Percentiles rank a stretch among this genome's conserved stretches.
Conservation (phyloP, 2,113 vertebrate genomes). For the Xiphophorus maculatus region DNA sequence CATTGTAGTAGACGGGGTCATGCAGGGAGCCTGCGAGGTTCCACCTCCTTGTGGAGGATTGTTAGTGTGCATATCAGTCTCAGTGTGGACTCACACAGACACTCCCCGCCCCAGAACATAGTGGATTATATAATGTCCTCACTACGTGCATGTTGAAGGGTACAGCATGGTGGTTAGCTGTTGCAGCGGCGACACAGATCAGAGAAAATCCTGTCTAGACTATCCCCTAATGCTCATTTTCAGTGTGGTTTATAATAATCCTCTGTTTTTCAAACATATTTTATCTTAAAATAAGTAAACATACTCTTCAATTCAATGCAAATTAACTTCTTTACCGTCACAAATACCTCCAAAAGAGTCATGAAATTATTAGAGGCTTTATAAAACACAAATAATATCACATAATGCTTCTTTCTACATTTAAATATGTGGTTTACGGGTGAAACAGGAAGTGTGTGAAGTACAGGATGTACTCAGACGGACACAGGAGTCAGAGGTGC, state of each 20-base stretch:
- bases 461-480: background rate
- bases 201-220: slow-evolving; percentile 43
- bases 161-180: slow-evolving; percentile 69
- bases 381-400: too few relatives aligned
- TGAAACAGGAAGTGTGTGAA: background rate
- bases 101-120: slow-evolving; percentile 41
- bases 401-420: too few relatives aligned
- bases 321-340: background rate
- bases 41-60: slow-evolving; percentile 2
- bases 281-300: background rate
- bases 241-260: slow-evolving; percentile 31
- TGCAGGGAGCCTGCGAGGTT: slow-evolving; percentile 4
- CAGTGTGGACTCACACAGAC: slow-evolving; percentile 35
- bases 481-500: background rate
- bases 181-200: slow-evolving; percentile 43
- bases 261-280: background rate
- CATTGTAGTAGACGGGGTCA: background rate
- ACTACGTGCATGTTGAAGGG: slow-evolving; percentile 64
- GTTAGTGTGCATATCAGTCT: slow-evolving; percentile 7
- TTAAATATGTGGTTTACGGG: background rate
- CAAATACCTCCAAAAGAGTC: background rate
- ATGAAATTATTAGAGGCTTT: too few relatives aligned
- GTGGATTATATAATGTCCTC: slow-evolving; percentile 70
- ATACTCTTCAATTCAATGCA: background rate
- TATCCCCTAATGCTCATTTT: slow-evolving; percentile 28